Evolutionary conservation across 2,888 invertebrate species (phyloP).

Genomic region (Nomada goodeniana): DNA sequence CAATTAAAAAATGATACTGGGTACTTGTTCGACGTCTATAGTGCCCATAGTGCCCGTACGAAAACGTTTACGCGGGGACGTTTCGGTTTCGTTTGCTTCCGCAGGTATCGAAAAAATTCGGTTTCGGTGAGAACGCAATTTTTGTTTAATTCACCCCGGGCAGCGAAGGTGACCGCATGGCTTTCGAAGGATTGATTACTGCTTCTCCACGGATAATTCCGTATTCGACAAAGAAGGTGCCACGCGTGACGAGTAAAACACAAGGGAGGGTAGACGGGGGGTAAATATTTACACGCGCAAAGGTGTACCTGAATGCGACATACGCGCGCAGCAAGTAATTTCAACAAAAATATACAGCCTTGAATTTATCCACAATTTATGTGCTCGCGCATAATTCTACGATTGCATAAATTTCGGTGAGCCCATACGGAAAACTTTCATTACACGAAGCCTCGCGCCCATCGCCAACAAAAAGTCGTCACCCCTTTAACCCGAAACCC

Average conservation of each 20-base stretch:
- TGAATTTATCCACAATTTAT: no score
- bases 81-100: no score
- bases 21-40: no score
- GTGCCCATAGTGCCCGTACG: no score
- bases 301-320: background rate
- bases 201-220: background rate
- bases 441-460: background rate
- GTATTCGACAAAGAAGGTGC: background rate
- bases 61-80: no score
- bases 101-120: no score
- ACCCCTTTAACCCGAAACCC: background rate
- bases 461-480: background rate
- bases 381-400: no score
- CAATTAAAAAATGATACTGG: no score
- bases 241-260: conserved; percentile 8
- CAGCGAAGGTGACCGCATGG: background rate
- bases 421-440: background rate
- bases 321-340: no score
- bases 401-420: no score
- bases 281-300: background rate
- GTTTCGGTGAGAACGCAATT: background rate
- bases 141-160: background rate
- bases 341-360: no score
- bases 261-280: background rate
- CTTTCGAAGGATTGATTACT: background rate